phyloP scores from a whole-genome alignment of 2,888 invertebrate genomes.

The Watsonalla cultraria region DNA sequence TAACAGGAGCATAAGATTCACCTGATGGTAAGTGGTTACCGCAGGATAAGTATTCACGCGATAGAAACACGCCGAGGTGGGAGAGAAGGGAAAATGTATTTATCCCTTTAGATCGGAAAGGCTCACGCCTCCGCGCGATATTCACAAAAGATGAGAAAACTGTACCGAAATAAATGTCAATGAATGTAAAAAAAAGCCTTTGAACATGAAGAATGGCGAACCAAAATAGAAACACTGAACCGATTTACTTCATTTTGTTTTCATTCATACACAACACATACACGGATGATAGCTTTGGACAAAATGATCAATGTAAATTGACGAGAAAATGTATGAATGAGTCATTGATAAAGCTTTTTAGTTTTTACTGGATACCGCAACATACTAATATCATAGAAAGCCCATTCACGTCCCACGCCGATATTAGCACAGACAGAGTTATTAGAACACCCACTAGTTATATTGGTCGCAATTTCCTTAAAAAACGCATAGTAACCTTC shows the following conservation, averaged over 20 bases:
- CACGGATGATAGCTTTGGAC: not conserved
- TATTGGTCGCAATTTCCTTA: constrained; percentile 36
- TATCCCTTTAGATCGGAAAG: no score
- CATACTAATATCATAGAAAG: not conserved
- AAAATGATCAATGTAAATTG: not conserved
- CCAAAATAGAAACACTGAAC: not conserved
- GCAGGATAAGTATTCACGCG: no score
- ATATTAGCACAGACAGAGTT: constrained; percentile 9
- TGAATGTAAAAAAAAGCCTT: no score
- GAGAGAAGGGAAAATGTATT: no score
- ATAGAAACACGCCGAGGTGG: no score
- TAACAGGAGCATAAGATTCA: no score
- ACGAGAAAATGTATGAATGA: not conserved
- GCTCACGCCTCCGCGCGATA: no score
- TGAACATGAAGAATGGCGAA: not conserved
- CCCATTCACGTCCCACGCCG: constrained; percentile 2
- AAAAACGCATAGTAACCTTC: constrained; percentile 38
- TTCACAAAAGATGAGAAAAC: no score
- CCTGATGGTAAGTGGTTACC: no score
- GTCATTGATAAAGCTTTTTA: not conserved
- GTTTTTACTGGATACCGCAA: not conserved
- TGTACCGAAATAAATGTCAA: no score
- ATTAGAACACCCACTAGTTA: constrained; percentile 33
- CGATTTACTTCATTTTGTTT: not conserved
- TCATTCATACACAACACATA: not conserved